Base-by-base conservation (phyloP, 2,113 vertebrate genomes). In the Tamias sibiricus region DNA sequence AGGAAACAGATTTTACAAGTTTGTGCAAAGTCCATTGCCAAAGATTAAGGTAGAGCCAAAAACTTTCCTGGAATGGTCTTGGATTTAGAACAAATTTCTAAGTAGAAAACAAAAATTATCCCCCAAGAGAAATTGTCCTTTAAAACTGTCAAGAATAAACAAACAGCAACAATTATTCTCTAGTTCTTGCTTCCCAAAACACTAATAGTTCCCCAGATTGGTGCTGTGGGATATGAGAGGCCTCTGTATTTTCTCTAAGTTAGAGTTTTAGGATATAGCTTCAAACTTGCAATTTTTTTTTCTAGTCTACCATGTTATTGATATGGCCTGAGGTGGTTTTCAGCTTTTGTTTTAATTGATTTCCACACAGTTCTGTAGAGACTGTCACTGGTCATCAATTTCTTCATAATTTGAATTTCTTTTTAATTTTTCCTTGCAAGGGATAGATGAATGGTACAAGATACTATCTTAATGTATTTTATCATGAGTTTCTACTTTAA, bases 71-170 rank as follows among this genome's bases (percentile, higher is more conserved):
- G 88, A 90, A 94, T 2, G 2, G 28, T 62, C 28, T 76, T 91
- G 69, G 32, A 81, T 82, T 94, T 74, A 95, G 79, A 77, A 86
- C 30, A n/a, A 94, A 95, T 35, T 94, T 92, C 64, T 75, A 69
- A 90, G 37, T 47, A 86, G 59, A 62, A 87, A 92, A 86, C 19
- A 87, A 76, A 96, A 96, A 88, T 85, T 69, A 92, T 80, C 66
- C 44, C 74, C 30, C 42, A 64, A 95, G 94, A 97, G 79, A 87
- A 91, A 92, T 76, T 96, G 81, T 94, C 75, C 92, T 95, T 97
- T 97, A 83, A 97, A 97, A 83, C 88, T 95, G 85, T 90, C 92
- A 95, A 83, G 91, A 96, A 94, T 92, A 96, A 97, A 95, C 32
- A 97, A 97, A 95, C 92, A 95, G 35, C 85, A 95, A 35, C 81